Conservation (phyloP, 2,888 invertebrate species). For the Macroteleia sp. region DNA sequence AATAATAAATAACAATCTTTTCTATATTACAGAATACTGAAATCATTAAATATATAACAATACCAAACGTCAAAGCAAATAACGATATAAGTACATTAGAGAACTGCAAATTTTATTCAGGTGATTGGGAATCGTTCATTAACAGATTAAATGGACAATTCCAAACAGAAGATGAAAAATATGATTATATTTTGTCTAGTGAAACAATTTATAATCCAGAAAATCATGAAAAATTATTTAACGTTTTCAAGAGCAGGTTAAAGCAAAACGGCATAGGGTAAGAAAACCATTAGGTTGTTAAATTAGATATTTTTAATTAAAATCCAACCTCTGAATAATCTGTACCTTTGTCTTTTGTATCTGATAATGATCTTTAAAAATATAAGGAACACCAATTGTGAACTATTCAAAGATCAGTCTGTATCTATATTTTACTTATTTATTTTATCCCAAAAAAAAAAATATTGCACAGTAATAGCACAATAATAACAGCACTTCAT, state of each 20-base stretch:
- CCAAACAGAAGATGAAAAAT: constrained; percentile 85
- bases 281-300: no score
- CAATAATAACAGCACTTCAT: no score
- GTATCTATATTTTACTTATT: constrained; percentile 11
- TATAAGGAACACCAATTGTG: no score
- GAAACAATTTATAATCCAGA: constrained; percentile 96
- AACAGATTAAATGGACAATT: constrained; percentile 79
- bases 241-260: constrained; percentile 87
- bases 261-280: constrained; percentile 87
- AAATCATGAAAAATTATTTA: constrained; percentile 91
- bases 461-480: no score
- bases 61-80: constrained; percentile 91
- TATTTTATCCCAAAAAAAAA: no score
- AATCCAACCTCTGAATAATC: no score
- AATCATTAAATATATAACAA: constrained; percentile 91
- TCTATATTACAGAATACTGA: constrained; percentile 96
- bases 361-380: neutral
- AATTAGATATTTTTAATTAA: no score
- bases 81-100: constrained; percentile 80
- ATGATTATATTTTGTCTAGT: constrained; percentile 94
- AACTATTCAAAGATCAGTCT: no score
- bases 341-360: no score
- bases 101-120: constrained; percentile 86
- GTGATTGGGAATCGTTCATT: constrained; percentile 90
- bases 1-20: no score